Percentiles rank a stretch among this genome's conserved stretches.
Evolutionary conservation across 2,797 vertebrate genomes (phyloP).

Genomic region (Salmo trutta): DNA sequence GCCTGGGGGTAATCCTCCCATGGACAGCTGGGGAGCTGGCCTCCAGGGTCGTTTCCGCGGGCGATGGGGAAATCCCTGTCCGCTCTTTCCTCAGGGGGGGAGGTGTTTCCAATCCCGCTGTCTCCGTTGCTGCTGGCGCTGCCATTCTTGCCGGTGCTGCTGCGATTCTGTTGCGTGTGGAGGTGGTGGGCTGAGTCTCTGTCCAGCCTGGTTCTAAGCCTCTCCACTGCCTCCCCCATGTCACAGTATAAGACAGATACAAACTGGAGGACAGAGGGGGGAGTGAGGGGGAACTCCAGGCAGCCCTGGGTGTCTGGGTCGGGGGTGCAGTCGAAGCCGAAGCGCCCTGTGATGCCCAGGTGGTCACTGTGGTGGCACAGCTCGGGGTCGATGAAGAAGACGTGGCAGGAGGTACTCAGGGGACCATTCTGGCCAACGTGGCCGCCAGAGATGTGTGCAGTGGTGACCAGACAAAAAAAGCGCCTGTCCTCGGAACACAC

Average conservation of each 20-base stretch:
- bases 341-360: constrained; percentile 86
- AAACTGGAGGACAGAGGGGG: constrained; percentile 89
- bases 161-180: constrained; percentile 69
- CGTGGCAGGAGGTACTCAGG: constrained; percentile 90
- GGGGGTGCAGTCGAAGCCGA: constrained; percentile 88
- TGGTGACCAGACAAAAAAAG: constrained; percentile 93
- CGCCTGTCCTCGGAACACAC: constrained; percentile 92
- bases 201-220: constrained; percentile 85
- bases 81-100: constrained; percentile 84
- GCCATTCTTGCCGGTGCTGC: constrained; percentile 80
- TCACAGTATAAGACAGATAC: constrained; percentile 90
- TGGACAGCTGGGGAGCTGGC: constrained; percentile 77
- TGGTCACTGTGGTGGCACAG: constrained; percentile 89
- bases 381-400: constrained; percentile 95
- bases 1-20: constrained; percentile 82
- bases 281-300: constrained; percentile 91
- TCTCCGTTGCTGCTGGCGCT: constrained; percentile 92
- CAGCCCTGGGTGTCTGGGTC: constrained; percentile 90
- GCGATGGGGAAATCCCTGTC: constrained; percentile 86
- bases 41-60: constrained; percentile 73
- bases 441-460: constrained; percentile 80
- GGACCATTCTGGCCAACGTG: constrained; percentile 74
- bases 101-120: constrained; percentile 90
- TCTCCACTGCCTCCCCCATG: constrained; percentile 90
- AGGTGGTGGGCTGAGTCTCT: constrained; percentile 80